Evolutionary conservation across 2,797 vertebrate species (phyloP), one percentile per base, ranked within the genome.

Genomic region (Zenarchopterus dispar): DNA sequence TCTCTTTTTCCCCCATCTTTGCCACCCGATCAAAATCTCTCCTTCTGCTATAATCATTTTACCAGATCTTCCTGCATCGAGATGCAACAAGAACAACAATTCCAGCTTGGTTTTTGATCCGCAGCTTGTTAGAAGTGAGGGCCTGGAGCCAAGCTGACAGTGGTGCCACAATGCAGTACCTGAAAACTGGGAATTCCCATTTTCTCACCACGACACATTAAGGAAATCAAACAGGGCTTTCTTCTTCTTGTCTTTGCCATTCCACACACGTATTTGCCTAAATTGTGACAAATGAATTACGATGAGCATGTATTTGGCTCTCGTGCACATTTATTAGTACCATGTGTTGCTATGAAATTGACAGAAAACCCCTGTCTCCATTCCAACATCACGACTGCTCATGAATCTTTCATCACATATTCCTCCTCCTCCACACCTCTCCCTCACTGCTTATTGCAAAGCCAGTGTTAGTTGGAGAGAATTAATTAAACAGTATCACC

Each of bases 351-450:
- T 59, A 68, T 73, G 65, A 73, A 66, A 70, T 46, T 78, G 77
- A 81, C 57, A 76, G 69, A 60, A 78, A 79, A 67, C 44, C 70
- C 73, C 52, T 49, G 47, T 73, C 64, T 73, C 62, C 62, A 69
- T 66, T 75, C 71, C 41, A 78, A 73, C 77, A 76, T 81, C 78
- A 72, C 60, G 78, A 73, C 57, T 18, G 48, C 77, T 84, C 81
- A 89, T 89, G 78, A 88, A 88, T 85, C 55, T 91, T 89, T 89
- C 82, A 89, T 81, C 73, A 67, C 55, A 36, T 15, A 55, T 43
- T 61, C 36, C 50, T 17, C 71, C 18, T 56, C 47, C 28, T 50
- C 42, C 24, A 39, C 69, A 43, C 42, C 61, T 58, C 63, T 62
- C 49, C 46, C 57, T 42, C 65, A 39, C 57, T 49, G 26, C 49